phyloP scores from a whole-genome alignment of 2,888 invertebrate species.

The Brachyptera risi region DNA sequence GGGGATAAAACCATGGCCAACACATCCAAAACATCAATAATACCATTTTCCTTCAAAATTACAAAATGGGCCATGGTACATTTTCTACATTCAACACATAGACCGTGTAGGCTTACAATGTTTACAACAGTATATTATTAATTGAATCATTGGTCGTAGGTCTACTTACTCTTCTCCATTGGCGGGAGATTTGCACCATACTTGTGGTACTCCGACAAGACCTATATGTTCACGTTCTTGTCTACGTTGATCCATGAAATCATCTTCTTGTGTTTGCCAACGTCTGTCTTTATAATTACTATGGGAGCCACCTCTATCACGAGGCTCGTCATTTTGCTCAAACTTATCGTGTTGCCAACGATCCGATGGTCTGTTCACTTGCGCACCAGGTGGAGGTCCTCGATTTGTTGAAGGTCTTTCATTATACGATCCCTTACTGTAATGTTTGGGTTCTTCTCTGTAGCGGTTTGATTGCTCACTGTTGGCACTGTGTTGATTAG shows the following conservation, averaged over 20 bases:
- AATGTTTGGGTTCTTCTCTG: background rate
- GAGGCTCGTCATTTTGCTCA: slow-evolving; percentile 33
- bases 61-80: too few species aligned
- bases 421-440: slow-evolving; percentile 13
- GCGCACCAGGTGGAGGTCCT: background rate
- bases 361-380: slow-evolving; percentile 28
- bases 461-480: background rate
- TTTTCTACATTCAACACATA: too few species aligned
- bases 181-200: slow-evolving; percentile 74
- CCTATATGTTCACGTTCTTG: slow-evolving; percentile 73
- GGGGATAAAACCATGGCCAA: too few species aligned
- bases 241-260: slow-evolving; percentile 65
- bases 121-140: too few species aligned
- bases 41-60: too few species aligned
- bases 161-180: slow-evolving; percentile 61
- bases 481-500: too few species aligned
- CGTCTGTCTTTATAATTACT: slow-evolving; percentile 28
- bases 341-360: slow-evolving; percentile 41
- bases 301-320: slow-evolving; percentile 15
- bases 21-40: too few species aligned
- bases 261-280: slow-evolving; percentile 48
- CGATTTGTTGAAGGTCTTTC: background rate
- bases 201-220: slow-evolving; percentile 58
- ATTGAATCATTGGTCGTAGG: too few species aligned
- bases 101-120: too few species aligned